Base-by-base conservation (phyloP, 2,888 invertebrate species). In the Diarsia mendica region DNA sequence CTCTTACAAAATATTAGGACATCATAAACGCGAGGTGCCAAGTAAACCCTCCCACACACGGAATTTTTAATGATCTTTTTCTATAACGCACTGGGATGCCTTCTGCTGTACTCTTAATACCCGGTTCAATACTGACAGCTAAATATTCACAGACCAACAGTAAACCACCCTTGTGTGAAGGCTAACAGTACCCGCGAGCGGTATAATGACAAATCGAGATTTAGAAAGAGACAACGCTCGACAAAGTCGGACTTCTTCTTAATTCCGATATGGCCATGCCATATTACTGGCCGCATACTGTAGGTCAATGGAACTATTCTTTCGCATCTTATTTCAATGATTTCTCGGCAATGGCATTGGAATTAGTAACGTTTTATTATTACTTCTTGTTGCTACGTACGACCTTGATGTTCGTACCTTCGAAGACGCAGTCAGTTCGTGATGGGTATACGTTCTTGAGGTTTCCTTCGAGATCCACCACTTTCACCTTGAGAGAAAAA, bases 401-500 rank as follows among this genome's bases (percentile, higher is more conserved):
- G 5, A 96, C 93, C 80, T 93, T 95, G 72, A 96, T 92, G 79
- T 91, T 94, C 48, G 90, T 83, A n/a, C 93, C 95, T 70, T 97
- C 97, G 85, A 95, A 97, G 1, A 95, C 91, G 72, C 98, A 97
- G 93, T 98, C 98, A 1, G 97, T 97, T 85, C 98, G 96, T 0
- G 98, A 98, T 0, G 98, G 98, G 92, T 98, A 98, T 4, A 98
- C 97, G n/a, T 97, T 97, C 90, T 98, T 98, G 84, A 98, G 93
- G 82, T 97, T 97, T 13, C 98, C 98, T 82, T 97, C 97, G 0
- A 97, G 93, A 81, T 98, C 98, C 0, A 97, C 97, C 6, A 98
- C 96, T 93, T 97, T 97, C 0, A 98, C 97, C 96, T 98, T 3
- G 73, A 13, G 63, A 66, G n/a, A n/a, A n/a, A 71, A 44, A 46